Evolutionary conservation across 2,888 invertebrate species (phyloP).

Genomic region (Erebia ligea): DNA sequence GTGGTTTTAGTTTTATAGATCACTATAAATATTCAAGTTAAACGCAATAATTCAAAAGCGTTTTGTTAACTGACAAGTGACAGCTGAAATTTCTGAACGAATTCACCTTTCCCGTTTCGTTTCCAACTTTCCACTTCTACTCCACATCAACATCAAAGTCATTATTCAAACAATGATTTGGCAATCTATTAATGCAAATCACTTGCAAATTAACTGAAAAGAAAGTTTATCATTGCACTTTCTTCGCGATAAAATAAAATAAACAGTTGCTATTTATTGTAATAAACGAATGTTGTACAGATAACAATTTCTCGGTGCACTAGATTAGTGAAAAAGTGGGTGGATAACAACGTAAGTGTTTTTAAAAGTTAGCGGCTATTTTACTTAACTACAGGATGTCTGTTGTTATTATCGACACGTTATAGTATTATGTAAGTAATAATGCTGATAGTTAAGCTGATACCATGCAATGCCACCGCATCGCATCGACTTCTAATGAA

Average conservation of each 20-base stretch:
- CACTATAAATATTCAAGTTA: too few species aligned
- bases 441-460: slow-evolving; percentile 60
- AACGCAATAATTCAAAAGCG: too few species aligned
- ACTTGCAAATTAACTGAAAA: slow-evolving; percentile 37
- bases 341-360: slow-evolving; percentile 45
- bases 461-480: slow-evolving; percentile 52
- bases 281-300: slow-evolving; percentile 15
- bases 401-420: slow-evolving; percentile 59
- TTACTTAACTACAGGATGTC: slow-evolving; percentile 49
- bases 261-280: slow-evolving; percentile 9
- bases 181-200: too few species aligned
- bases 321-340: slow-evolving; percentile 22
- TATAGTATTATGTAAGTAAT: slow-evolving; percentile 64
- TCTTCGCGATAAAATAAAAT: slow-evolving; percentile 21
- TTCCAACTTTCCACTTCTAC: background rate
- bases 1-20: background rate
- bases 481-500: slow-evolving; percentile 50
- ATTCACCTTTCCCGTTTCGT: background rate
- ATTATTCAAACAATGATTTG: slow-evolving; percentile 60
- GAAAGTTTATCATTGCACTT: slow-evolving; percentile 32
- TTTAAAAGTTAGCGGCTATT: slow-evolving; percentile 52
- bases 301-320: slow-evolving; percentile 7
- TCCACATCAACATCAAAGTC: too few species aligned
- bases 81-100: slow-evolving; percentile 10
- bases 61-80: background rate